Evolutionary conservation across 2,888 invertebrate genomes (phyloP), one percentile per base, ranked within the genome.

Genomic region (Spialia ferax): DNA sequence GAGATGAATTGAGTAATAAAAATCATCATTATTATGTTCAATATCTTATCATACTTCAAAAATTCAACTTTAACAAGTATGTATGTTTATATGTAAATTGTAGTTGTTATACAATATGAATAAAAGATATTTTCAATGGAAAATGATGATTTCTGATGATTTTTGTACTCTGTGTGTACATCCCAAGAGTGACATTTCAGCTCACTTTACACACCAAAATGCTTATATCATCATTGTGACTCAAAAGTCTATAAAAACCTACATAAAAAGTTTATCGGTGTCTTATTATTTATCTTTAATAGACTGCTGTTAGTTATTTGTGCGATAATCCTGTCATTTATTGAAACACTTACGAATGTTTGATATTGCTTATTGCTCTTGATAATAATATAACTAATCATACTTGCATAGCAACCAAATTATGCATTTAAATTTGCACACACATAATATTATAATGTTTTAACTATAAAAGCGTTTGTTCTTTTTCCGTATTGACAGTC

Each of bases 181-280:
- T 95, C 95, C 95, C 96, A 95, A 85, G 93, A 95, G 96, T 95
- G 95, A 96, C 96, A 95, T 96, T 96, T 94, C 87, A 92, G 90
- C 95, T 95, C 94, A 93, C 95, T 93, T 89, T 68, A 42, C 63
- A 71, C 68, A 68, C 18, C 73, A 74, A 74, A 69, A 66, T 70
- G 74, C 77, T 73, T 77, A 45, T 45, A 64, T 88, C 89, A 89
- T 92, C 91, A 92, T 77, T 70, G 89, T 86, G 84, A 83, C 48
- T n/a, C n/a, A n/a, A n/a, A n/a, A n/a, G n/a, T n/a, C n/a, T n/a
- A n/a, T n/a, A n/a, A n/a, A n/a, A n/a, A 32, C 0, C 10, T 10
- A 38, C 32, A 35, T 35, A 13, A 35, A 13, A 13, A n/a, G n/a
- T n/a, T 10, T 11, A n/a, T n/a, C n/a, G n/a, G 11, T 35, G 32